Conservation (phyloP, 2,113 vertebrate genomes). For the Tauraco erythrolophus region DNA sequence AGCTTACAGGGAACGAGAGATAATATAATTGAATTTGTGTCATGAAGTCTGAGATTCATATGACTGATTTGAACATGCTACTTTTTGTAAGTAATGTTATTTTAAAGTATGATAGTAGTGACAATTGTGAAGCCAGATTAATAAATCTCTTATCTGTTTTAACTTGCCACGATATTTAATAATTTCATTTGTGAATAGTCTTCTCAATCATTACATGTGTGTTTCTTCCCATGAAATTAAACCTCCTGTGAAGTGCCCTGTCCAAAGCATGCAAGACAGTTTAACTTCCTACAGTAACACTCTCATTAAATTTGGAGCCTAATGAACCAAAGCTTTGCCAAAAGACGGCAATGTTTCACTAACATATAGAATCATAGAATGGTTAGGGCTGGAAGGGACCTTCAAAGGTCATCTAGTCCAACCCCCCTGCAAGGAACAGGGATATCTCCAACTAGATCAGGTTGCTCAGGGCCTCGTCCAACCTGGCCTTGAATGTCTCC, state of each 20-base stretch:
- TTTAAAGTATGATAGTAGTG: neutral
- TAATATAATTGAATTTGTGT: neutral
- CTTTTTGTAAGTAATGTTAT: neutral
- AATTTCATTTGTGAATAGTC: neutral
- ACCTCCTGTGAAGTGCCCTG: neutral
- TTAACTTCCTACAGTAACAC: neutral
- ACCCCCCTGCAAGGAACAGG: too few relatives aligned
- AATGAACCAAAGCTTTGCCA: neutral
- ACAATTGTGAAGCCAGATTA: neutral
- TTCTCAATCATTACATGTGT: fast-evolving
- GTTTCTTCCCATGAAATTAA: neutral
- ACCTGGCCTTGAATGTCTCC: too few relatives aligned
- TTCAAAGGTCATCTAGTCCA: too few relatives aligned
- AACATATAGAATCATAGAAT: too few relatives aligned
- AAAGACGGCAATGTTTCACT: neutral
- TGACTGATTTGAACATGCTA: neutral
- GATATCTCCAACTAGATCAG: too few relatives aligned
- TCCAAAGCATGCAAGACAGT: neutral
- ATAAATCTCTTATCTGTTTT: neutral
- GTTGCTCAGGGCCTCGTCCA: too few relatives aligned
- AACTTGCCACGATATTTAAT: neutral
- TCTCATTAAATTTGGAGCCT: neutral
- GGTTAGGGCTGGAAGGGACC: too few relatives aligned
- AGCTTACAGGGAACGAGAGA: neutral
- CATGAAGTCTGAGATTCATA: neutral